Conservation (phyloP, 2,113 vertebrate species). For the Pandion haliaetus region DNA sequence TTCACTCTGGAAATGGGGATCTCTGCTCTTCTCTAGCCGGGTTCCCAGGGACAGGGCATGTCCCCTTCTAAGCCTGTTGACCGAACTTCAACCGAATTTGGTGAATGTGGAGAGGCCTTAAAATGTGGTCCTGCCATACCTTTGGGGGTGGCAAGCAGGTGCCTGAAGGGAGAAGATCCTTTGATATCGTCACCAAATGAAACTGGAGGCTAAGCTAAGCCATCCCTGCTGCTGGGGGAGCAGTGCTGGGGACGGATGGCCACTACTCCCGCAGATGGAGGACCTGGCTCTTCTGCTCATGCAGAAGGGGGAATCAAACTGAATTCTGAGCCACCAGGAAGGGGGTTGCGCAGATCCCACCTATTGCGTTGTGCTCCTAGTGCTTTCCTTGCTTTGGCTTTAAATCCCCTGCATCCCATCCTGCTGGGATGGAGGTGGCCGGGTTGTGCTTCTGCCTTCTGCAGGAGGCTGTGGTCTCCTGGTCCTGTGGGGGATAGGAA, state of each 20-base stretch:
- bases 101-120: not conserved
- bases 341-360: not conserved
- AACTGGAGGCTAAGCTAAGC: not conserved
- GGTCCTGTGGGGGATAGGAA: accelerated
- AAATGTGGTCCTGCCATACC: accelerated
- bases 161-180: not conserved
- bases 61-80: not conserved
- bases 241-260: accelerated
- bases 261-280: accelerated
- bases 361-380: accelerated
- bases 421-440: not conserved
- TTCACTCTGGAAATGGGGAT: not conserved
- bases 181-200: not conserved
- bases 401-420: accelerated
- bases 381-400: not conserved
- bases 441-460: not conserved
- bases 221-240: not conserved
- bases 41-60: not conserved
- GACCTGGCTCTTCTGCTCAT: not conserved
- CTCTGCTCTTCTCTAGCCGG: not conserved
- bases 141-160: not conserved
- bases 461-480: not conserved
- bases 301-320: accelerated
- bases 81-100: accelerated
- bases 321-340: not conserved